A percentile compares a stretch with the other conserved stretches of the same genome.
Evolutionary conservation across 2,888 invertebrate genomes (phyloP).

Genomic region (Drosophila lutescens): DNA sequence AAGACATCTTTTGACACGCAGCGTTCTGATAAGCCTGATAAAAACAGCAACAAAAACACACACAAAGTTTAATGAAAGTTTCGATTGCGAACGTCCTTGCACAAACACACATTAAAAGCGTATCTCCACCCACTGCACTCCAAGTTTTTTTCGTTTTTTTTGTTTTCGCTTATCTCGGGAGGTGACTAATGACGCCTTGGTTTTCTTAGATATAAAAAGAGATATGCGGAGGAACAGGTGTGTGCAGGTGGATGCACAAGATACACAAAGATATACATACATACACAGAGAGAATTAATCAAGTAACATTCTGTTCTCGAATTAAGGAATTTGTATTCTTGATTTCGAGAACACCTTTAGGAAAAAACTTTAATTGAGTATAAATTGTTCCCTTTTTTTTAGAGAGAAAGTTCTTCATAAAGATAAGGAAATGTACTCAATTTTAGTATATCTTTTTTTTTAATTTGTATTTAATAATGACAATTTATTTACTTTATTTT

Average conservation of each 20-base stretch:
- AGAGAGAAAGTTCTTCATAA: too few species aligned
- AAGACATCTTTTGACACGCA: constrained; percentile 64
- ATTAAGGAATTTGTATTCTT: too few species aligned
- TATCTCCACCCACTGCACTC: constrained; percentile 3
- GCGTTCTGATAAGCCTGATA: constrained; percentile 60
- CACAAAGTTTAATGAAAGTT: constrained; percentile 60
- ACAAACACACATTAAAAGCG: constrained; percentile 1
- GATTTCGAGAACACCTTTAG: too few species aligned
- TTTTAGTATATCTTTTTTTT: too few species aligned
- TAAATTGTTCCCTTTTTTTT: too few species aligned
- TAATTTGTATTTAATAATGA: too few species aligned
- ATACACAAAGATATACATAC: background rate
- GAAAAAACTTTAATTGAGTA: too few species aligned
- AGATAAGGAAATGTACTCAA: too few species aligned
- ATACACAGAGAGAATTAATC: too few species aligned
- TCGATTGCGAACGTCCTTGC: constrained; percentile 68
- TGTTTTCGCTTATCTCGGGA: constrained; percentile 1
- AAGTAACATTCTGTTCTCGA: too few species aligned
- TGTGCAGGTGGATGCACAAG: background rate
- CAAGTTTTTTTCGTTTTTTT: background rate
- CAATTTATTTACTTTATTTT: too few species aligned
- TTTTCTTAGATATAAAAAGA: background rate
- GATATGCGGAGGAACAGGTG: background rate
- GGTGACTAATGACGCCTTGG: constrained; percentile 6
- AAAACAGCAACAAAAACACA: constrained; percentile 8